phyloP scores from a whole-genome alignment of 2,113 vertebrate genomes.

The Podarcis muralis region DNA sequence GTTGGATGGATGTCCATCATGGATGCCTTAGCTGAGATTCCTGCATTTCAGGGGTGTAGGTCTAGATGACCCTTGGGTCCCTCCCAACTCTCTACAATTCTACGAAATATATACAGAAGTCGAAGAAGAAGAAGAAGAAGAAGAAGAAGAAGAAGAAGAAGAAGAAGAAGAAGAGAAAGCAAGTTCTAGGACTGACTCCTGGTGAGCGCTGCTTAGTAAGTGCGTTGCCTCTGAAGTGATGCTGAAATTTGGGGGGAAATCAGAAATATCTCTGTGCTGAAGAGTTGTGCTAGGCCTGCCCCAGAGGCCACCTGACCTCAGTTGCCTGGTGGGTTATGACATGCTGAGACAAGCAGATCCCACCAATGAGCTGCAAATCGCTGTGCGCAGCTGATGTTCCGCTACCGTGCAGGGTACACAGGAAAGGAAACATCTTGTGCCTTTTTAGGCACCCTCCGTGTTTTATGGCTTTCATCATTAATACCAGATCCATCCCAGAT shows the following conservation, averaged over 20 bases:
- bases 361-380: background rate
- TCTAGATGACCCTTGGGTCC: too few species aligned
- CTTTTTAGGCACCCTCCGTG: background rate
- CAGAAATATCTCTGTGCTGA: background rate
- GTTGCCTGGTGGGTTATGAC: background rate
- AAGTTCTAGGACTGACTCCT: background rate
- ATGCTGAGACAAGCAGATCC: background rate
- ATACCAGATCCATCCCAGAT: background rate
- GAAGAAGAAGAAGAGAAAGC: background rate
- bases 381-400: background rate
- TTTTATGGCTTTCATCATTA: background rate
- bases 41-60: too few species aligned
- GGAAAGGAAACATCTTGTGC: background rate
- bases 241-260: background rate
- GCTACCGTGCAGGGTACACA: background rate
- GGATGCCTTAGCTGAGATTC: too few species aligned
- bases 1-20: too few species aligned
- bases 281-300: background rate
- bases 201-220: background rate
- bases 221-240: background rate
- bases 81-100: too few species aligned
- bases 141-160: background rate
- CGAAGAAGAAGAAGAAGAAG: background rate
- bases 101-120: background rate
- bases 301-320: background rate